Conservation (phyloP, 2,113 vertebrate genomes). For the Atrichornis clamosus region DNA sequence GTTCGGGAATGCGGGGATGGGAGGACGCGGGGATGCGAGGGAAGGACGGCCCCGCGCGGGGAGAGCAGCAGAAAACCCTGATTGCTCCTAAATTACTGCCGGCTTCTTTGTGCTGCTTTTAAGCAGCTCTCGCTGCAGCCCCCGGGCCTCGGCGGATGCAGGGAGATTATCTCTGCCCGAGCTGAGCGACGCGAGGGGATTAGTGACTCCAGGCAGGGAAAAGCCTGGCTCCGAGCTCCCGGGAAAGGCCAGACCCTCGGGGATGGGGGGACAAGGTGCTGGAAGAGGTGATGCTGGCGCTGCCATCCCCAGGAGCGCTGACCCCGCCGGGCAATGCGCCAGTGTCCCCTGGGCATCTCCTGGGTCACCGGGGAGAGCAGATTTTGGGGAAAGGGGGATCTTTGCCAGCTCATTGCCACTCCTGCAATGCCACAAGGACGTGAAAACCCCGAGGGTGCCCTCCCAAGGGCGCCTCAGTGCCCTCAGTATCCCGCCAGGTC, state of each 20-base stretch:
- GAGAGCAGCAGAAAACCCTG: background rate
- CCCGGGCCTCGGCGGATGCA: background rate
- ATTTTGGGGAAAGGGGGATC: background rate
- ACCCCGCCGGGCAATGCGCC: background rate
- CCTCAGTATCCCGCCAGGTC: background rate
- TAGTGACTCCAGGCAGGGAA: background rate
- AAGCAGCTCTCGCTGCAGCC: background rate
- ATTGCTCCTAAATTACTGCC: background rate
- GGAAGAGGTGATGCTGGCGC: background rate
- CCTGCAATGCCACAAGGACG: rapidly evolving
- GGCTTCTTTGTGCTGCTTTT: background rate
- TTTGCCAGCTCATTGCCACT: background rate
- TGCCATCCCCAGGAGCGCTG: background rate
- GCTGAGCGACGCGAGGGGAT: background rate
- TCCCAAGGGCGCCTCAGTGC: rapidly evolving
- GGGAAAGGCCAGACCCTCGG: rapidly evolving
- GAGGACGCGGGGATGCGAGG: background rate
- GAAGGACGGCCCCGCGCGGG: background rate
- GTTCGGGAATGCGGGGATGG: too few species aligned
- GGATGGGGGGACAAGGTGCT: background rate
- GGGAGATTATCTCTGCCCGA: background rate
- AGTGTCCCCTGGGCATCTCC: rapidly evolving
- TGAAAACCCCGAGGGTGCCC: rapidly evolving
- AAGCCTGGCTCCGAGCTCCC: rapidly evolving
- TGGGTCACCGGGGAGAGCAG: background rate